Evolutionary conservation across 2,113 vertebrate genomes (phyloP), one percentile per base, ranked within the genome.

Genomic region (Pachycephala philippinensis): DNA sequence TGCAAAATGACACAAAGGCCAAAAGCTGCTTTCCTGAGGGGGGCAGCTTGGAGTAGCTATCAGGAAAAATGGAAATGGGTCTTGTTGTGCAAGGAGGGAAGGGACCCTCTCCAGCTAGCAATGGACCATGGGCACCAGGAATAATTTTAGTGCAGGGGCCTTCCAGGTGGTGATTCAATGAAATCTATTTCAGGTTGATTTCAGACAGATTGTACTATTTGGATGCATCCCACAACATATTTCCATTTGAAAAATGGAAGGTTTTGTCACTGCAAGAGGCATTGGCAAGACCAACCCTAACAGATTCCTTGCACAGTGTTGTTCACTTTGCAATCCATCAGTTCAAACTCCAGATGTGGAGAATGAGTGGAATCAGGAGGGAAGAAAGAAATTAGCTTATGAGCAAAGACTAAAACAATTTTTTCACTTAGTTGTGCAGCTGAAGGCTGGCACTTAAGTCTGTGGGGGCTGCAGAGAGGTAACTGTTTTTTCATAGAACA

Each of bases 1-100:
- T 20, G 24, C 0, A 0, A 86, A 77, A 44, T 14, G 52, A 35
- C 0, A 0, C 30, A 60, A 63, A 78, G 22, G 35, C 35, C 40
- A 40, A 84, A 89, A 84, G 10, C 16, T 0, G 1, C 52, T 92
- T 37, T 71, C 23, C 35, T 71, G 33, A 44, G 56, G 45, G 0
- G 1, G 6, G 13, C 0, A 0, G 27, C 52, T 94, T n/a, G 37
- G 30, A 47, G 23, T 24, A 7, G 5, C 26, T 40, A 0, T 22
- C 31, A 65, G 44, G 20, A 15, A 24, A 61, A 80, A 47, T 14
- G 40, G 31, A 71, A 50, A 54, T 7, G 3, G 3, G 1, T 35
- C 27, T 28, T 79, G 7, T n/a, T 44, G 42, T 81, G 6, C 22
- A 28, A 15, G 9, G 56, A 92, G 27, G 47, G 33, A 74, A 76